Evolutionary conservation across 2,888 invertebrate species (phyloP).

Genomic region (Leucozona laternaria): DNA sequence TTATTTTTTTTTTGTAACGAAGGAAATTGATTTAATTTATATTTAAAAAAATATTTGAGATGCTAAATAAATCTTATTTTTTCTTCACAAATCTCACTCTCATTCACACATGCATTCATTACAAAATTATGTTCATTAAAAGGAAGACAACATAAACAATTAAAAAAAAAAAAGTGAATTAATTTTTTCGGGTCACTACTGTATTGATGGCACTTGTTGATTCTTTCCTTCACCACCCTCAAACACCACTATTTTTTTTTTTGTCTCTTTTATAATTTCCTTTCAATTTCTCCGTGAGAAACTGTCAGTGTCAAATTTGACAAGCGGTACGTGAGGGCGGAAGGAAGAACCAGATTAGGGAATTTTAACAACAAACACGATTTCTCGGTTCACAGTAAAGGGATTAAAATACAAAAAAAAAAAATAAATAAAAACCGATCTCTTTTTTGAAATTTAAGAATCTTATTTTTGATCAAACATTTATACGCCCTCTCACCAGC

Average conservation of each 20-base stretch:
- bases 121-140: background rate
- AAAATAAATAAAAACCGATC: conserved; percentile 12
- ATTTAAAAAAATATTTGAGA: background rate
- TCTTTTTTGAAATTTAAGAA: background rate
- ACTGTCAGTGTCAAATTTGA: conserved; percentile 64
- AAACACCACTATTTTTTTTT: conserved; percentile 1
- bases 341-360: conserved; percentile 47
- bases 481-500: conserved; percentile 26
- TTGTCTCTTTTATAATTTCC: conserved; percentile 55
- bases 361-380: conserved; percentile 40
- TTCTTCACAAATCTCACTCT: conserved; percentile 37
- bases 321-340: conserved; percentile 62
- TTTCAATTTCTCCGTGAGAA: conserved; percentile 45
- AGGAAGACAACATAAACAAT: background rate
- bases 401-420: conserved; percentile 13
- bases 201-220: conserved; percentile 67
- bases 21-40: conserved; percentile 8
- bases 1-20: background rate
- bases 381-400: background rate
- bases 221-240: conserved; percentile 52
- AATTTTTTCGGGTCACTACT: conserved; percentile 31
- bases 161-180: background rate
- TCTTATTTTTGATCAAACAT: background rate
- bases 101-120: conserved; percentile 57
- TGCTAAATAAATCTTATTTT: background rate